Percentiles rank a stretch among this genome's conserved stretches.
Evolutionary conservation across 2,888 invertebrate species (phyloP).

Genomic region (Trichopria drosophilae): DNA sequence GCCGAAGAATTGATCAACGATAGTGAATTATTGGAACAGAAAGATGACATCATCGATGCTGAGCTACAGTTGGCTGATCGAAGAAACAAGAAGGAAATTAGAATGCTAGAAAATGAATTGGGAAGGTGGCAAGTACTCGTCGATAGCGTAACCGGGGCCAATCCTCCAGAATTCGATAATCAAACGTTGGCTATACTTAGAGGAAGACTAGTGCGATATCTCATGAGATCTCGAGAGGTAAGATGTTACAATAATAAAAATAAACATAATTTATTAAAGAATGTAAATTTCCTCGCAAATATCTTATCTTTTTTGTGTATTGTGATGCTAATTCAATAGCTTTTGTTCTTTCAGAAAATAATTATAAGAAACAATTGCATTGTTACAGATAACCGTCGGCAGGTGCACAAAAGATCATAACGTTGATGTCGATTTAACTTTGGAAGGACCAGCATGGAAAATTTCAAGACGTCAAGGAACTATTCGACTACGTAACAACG

Average conservation of each 20-base stretch:
- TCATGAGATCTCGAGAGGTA: constrained; percentile 90
- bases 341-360: background rate
- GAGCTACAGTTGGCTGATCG: constrained; percentile 77
- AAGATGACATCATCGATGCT: constrained; percentile 79
- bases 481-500: constrained; percentile 84
- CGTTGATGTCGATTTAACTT: constrained; percentile 89
- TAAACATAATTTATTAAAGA: background rate
- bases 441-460: constrained; percentile 94
- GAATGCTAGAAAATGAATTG: constrained; percentile 85
- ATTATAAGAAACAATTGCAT: constrained; percentile 13
- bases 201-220: constrained; percentile 87
- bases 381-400: constrained; percentile 81
- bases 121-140: constrained; percentile 91
- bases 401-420: constrained; percentile 83
- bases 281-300: too few relatives aligned
- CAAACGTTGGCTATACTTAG: constrained; percentile 91
- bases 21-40: constrained; percentile 77
- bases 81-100: constrained; percentile 81
- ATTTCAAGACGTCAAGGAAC: constrained; percentile 91
- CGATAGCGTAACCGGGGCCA: constrained; percentile 83
- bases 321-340: background rate
- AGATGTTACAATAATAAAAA: constrained; percentile 21
- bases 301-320: constrained; percentile 1
- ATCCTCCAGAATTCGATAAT: constrained; percentile 86
- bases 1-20: constrained; percentile 89